Percentiles rank a stretch among this genome's conserved stretches.
phyloP scores from a whole-genome alignment of 2,888 invertebrate genomes.

The Phyllotreta cruciferae region DNA sequence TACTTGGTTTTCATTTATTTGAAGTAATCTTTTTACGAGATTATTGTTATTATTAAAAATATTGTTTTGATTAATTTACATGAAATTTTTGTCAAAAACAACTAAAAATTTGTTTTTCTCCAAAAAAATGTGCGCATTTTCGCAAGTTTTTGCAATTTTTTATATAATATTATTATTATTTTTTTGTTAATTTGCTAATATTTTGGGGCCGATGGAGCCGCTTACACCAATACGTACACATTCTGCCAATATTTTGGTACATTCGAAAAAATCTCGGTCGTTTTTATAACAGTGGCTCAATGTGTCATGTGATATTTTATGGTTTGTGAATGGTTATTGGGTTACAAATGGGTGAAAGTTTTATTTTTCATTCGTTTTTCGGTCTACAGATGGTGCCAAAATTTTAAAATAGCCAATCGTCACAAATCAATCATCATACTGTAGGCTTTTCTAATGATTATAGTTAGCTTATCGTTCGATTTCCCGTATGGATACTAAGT shows the following conservation, averaged over 20 bases:
- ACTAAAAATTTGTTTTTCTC: no score
- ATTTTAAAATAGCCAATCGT: constrained; percentile 29
- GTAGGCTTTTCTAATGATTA: constrained; percentile 48
- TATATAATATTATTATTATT: constrained; percentile 50
- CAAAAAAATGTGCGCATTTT: no score
- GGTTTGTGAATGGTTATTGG: constrained; percentile 57
- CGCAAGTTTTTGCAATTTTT: constrained; percentile 27
- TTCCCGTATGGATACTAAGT: constrained; percentile 46
- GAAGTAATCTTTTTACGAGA: no score
- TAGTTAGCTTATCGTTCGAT: constrained; percentile 49
- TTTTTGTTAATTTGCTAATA: constrained; percentile 46
- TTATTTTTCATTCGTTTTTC: constrained; percentile 29
- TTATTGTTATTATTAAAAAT: no score
- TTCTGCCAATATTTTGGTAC: constrained; percentile 51
- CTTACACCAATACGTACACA: constrained; percentile 55
- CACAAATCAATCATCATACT: constrained; percentile 43
- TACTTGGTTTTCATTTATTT: no score
- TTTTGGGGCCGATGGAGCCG: constrained; percentile 48
- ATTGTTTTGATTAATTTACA: no score
- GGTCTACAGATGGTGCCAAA: constrained; percentile 55
- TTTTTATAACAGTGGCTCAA: constrained; percentile 58
- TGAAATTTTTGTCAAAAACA: no score
- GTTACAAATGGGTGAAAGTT: constrained; percentile 38
- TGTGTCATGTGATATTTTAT: constrained; percentile 62
- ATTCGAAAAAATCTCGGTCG: constrained; percentile 33